A percentile compares a stretch with the other conserved stretches of the same genome.
These are phyloP conservation scores for Lagorchestes hirsutus DNA, from an alignment of 2,797 vertebrate genomes.

Conservation along the genomic window DNA sequence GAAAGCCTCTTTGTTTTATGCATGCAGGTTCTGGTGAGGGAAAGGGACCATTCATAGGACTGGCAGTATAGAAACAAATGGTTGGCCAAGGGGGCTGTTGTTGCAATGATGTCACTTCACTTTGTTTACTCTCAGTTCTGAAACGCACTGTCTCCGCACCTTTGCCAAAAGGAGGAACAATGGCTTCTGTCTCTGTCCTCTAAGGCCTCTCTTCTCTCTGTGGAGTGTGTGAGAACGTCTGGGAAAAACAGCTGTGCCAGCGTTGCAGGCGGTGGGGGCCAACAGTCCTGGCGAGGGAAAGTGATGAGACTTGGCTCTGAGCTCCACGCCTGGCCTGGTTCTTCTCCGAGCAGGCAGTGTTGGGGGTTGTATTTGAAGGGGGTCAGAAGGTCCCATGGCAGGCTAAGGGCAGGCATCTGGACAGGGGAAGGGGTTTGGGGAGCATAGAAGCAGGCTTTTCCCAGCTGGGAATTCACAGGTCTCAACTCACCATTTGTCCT, in stretches of 20 bases:
- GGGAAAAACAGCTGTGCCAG: not conserved
- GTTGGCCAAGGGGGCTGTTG: not conserved
- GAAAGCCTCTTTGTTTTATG: constrained; percentile 9
- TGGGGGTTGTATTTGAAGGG: not conserved
- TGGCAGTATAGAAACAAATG: not conserved
- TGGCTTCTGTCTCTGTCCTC: not conserved
- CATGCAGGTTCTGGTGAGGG: not conserved
- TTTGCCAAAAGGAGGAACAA: constrained; percentile 2
- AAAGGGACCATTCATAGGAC: not conserved
- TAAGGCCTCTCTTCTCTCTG: not conserved
- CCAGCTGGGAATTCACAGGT: not conserved
- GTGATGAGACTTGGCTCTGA: not conserved
- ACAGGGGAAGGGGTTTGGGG: not conserved
- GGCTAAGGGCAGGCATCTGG: not conserved
- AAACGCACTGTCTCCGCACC: not conserved
- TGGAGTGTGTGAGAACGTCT: not conserved
- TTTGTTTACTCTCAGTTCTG: not conserved
- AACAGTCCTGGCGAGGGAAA: not conserved
- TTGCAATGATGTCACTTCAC: not conserved
- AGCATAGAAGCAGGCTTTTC: not conserved
- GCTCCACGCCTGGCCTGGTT: not conserved
- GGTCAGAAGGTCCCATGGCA: too few relatives aligned
- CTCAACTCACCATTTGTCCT: not conserved
- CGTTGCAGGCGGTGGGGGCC: not conserved
- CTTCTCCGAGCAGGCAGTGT: not conserved